These are phyloP conservation scores for Scolopax rusticola DNA, from an alignment of 2,797 vertebrate species.

Conservation along the genomic window DNA sequence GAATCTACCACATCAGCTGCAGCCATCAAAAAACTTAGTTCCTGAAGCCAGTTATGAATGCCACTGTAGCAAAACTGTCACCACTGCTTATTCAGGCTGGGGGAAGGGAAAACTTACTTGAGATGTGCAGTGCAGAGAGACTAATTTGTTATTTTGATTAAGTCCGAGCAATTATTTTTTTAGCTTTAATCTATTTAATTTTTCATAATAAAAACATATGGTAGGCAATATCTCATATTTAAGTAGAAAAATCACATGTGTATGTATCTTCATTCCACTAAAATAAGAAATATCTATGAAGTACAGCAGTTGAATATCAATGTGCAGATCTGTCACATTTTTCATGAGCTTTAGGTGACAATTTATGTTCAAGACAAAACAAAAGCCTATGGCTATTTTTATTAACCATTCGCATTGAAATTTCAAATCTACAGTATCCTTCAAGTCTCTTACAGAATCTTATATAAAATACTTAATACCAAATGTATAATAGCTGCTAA, in stretches of 20 bases:
- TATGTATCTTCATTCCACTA: background rate
- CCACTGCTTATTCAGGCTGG: background rate
- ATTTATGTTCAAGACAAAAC: background rate
- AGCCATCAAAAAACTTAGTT: background rate
- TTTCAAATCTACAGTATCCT: background rate
- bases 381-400: background rate
- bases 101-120: background rate
- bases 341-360: background rate
- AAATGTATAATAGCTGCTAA: background rate
- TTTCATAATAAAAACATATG: background rate
- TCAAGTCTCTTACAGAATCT: background rate
- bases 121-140: background rate
- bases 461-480: background rate
- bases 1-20: conserved; percentile 1
- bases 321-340: background rate
- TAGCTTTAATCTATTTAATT: background rate
- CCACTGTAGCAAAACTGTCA: conserved; percentile 20
- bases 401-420: background rate
- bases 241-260: accelerated
- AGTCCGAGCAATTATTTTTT: background rate
- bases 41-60: background rate
- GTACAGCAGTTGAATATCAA: background rate
- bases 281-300: background rate
- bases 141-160: background rate
- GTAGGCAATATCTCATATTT: background rate